Evolutionary conservation across 2,888 invertebrate genomes (phyloP), one percentile per base, ranked within the genome.

Genomic region (Apotomis capreana): DNA sequence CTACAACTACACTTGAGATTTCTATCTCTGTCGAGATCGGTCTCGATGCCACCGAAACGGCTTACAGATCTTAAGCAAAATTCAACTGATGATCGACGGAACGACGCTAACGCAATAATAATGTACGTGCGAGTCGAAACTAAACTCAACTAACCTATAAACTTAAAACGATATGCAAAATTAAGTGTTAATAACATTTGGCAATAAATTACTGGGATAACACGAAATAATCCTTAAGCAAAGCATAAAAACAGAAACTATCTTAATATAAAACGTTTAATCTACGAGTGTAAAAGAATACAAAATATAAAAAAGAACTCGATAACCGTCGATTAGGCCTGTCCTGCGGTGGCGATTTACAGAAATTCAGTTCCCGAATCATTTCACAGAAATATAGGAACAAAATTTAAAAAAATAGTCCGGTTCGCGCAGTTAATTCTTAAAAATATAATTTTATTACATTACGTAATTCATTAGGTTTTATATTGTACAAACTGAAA

Each of bases 131-230:
- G 63, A 68, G 70, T 75, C 64, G 71, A 72, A 78, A 78, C 76
- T 76, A 75, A 79, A 76, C 69, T 46, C 62, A 74, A 78, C 74
- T 79, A 83, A 87, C 84, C 82, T 88, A 88, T 83, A 78, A 86
- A 85, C 85, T 87, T 86, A 85, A 85, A 81, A 78, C 77, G 81
- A 80, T 84, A 83, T 82, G 81, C 84, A 84, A 84, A 70, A 83
- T 81, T 83, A 84, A 85, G 86, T 90, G 90, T 90, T 91, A 90
- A 90, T 91, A 91, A 92, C 91, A 91, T 91, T 92, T 92, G 92
- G 91, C 91, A 92, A 92, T 92, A 92, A 92, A 92, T 92, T 92
- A 92, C 89, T 91, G 88, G 86, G 89, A 91, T 89, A 90, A 89
- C 87, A 89, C 89, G 84, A 90, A 89, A 87, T 87, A 87, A 87